phyloP scores from a whole-genome alignment of 2,113 vertebrate genomes.

The Burhinus bistriatus region DNA sequence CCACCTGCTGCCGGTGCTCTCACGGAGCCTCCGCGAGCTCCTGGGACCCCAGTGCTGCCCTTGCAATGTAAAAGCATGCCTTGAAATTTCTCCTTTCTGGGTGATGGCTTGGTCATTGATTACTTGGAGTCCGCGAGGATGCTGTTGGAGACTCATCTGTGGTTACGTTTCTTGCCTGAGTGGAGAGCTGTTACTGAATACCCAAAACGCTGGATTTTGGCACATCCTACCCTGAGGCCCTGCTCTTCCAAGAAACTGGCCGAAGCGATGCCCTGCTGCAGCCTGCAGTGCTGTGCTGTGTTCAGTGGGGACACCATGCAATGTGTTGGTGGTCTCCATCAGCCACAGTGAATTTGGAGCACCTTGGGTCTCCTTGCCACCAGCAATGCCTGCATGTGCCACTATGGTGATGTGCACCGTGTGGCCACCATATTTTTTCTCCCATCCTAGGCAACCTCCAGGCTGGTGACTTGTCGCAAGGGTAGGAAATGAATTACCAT shows the following conservation, averaged over 20 bases:
- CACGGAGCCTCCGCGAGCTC: neutral
- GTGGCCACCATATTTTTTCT: neutral
- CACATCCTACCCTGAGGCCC: neutral
- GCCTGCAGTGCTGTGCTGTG: neutral
- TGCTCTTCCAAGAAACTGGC: neutral
- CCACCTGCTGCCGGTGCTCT: neutral
- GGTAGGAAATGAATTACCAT: neutral
- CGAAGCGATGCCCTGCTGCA: neutral
- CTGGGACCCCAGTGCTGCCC: neutral
- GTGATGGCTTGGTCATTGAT: neutral
- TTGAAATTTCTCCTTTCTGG: neutral
- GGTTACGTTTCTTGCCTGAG: neutral
- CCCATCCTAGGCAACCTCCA: neutral
- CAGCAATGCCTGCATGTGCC: neutral
- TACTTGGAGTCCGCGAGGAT: neutral
- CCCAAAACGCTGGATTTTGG: neutral
- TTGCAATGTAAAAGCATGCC: neutral
- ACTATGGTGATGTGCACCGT: rapidly evolving
- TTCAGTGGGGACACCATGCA: rapidly evolving
- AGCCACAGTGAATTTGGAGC: neutral
- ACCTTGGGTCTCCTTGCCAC: neutral
- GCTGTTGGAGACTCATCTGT: neutral
- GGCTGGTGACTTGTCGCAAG: neutral
- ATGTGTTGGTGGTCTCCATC: neutral
- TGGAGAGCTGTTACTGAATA: neutral